Percentiles rank a stretch among this genome's conserved stretches.
These are phyloP conservation scores for Mystacides longicornis DNA, from an alignment of 2,888 invertebrate genomes.

Conservation along the genomic window DNA sequence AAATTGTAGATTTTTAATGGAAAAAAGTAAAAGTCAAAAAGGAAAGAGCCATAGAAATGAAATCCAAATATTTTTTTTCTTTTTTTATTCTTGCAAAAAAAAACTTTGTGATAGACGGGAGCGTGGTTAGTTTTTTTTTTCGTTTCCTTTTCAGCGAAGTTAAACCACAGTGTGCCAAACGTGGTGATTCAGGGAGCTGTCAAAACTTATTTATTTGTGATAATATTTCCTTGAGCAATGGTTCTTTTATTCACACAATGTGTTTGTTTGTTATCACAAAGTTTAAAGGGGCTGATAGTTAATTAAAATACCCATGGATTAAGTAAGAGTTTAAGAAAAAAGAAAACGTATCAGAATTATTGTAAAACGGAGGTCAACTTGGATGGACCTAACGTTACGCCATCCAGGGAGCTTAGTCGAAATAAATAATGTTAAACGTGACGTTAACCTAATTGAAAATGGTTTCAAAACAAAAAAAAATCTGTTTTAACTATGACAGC, in stretches of 20 bases:
- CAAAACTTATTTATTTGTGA: conserved; percentile 6
- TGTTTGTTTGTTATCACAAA: background rate
- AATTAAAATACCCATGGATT: too few species aligned
- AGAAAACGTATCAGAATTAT: too few species aligned
- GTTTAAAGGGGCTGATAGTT: too few species aligned
- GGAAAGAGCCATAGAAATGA: conserved; percentile 1
- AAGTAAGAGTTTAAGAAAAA: too few species aligned
- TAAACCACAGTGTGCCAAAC: conserved; percentile 10
- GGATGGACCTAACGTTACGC: too few species aligned
- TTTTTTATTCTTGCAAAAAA: conserved; percentile 15
- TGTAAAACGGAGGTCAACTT: too few species aligned
- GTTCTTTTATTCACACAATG: background rate
- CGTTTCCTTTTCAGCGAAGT: conserved; percentile 6
- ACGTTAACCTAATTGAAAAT: too few species aligned
- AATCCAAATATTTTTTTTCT: conserved; percentile 17
- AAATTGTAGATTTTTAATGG: conserved; percentile 1
- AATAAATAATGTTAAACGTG: too few species aligned
- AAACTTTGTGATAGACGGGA: conserved; percentile 13
- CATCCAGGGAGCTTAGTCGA: too few species aligned
- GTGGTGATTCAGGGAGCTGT: background rate
- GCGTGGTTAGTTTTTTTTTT: conserved; percentile 10
- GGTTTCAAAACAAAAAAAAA: too few species aligned
- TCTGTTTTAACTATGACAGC: too few species aligned
- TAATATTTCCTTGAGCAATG: background rate
- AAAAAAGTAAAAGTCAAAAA: conserved; percentile 3